phyloP scores from a whole-genome alignment of 1,140 invertebrate species.

The Dinoponera quadriceps region DNA sequence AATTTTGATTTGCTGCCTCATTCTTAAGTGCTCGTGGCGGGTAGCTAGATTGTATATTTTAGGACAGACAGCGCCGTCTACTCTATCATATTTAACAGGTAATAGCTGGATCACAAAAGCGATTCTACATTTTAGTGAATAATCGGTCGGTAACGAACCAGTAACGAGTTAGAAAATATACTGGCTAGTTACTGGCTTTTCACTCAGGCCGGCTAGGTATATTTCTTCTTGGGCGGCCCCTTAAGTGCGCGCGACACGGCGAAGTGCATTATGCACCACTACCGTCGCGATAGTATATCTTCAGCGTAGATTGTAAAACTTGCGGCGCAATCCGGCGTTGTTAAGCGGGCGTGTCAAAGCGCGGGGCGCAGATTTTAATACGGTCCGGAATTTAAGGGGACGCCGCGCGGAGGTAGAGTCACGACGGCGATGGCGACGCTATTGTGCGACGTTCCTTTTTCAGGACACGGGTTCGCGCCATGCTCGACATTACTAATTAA shows the following conservation, averaged over 20 bases:
- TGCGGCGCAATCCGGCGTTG: background rate
- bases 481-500: slow-evolving; percentile 35
- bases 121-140: too few relatives aligned
- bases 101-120: too few relatives aligned
- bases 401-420: background rate
- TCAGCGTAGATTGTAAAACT: slow-evolving; percentile 5
- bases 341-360: background rate
- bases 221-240: background rate
- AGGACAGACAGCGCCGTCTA: too few relatives aligned
- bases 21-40: too few relatives aligned
- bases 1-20: too few relatives aligned
- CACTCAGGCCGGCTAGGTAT: too few relatives aligned
- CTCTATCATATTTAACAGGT: too few relatives aligned
- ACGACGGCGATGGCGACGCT: background rate
- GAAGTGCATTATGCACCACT: background rate
- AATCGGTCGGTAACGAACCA: too few relatives aligned
- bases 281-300: background rate
- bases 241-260: background rate
- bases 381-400: background rate
- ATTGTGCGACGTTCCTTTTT: background rate
- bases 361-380: slow-evolving; percentile 1
- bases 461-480: background rate
- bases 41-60: too few relatives aligned
- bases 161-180: too few relatives aligned
- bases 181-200: too few relatives aligned